Evolutionary conservation across 1,140 invertebrate genomes (phyloP).

Genomic region (Leptonema lineaticorne): DNA sequence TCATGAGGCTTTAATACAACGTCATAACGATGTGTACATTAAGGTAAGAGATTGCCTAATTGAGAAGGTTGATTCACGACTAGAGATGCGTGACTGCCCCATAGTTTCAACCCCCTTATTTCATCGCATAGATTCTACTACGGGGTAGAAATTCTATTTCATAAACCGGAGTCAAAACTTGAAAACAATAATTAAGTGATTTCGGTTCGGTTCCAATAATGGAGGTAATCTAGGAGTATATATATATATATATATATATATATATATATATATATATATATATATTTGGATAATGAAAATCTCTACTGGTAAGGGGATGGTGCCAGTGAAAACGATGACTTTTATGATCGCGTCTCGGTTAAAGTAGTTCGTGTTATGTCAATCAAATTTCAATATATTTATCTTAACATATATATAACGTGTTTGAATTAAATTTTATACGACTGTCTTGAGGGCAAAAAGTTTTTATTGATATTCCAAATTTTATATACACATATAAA

Average conservation of each 20-base stretch:
- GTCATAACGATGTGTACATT: conserved; percentile 38
- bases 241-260: too few species aligned
- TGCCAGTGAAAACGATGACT: not conserved
- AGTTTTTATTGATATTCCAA: too few species aligned
- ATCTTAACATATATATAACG: too few species aligned
- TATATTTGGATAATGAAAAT: too few species aligned
- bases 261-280: too few species aligned
- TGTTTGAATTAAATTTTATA: too few species aligned
- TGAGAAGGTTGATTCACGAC: conserved; percentile 36
- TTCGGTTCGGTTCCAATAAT: conserved; percentile 40
- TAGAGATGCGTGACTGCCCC: conserved; percentile 29
- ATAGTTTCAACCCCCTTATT: conserved; percentile 14
- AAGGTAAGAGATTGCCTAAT: conserved; percentile 41
- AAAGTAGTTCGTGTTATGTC: not conserved
- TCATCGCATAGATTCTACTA: not conserved
- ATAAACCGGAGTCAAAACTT: conserved; percentile 29
- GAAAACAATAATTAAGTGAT: conserved; percentile 43
- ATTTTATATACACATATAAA: too few species aligned
- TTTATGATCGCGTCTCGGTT: not conserved
- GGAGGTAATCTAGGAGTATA: conserved; percentile 40
- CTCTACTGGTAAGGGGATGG: not conserved
- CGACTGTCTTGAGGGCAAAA: too few species aligned
- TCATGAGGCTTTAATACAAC: conserved; percentile 29
- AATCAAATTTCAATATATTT: too few species aligned
- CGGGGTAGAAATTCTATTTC: not conserved